Base-by-base conservation (phyloP, 2,113 vertebrate genomes). In the Caranx ignobilis region DNA sequence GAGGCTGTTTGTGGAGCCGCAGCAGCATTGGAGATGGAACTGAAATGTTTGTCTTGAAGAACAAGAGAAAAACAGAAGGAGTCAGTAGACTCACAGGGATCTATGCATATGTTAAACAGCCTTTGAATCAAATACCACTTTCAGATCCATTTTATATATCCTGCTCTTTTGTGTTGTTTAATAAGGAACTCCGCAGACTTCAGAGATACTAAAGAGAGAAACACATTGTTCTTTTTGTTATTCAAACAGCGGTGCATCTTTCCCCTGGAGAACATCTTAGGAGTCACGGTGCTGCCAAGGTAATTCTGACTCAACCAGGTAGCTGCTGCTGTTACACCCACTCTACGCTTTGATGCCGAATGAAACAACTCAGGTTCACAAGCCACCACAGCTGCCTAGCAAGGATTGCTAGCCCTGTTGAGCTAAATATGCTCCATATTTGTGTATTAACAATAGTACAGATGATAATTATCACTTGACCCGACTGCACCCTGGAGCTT, bases 261-360 rank as follows among this genome's bases (percentile, higher is more conserved):
- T 63, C 26, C 66, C 50, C 43, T 6, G 39, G 50, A n/a, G 66
- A 70, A 66, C 61, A 59, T 41, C 63, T 73, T 5, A 63, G 11
- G 13, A 79, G 57, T 79, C 34, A 60, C 31, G 83, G 65, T 54
- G 35, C 55, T 66, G 50, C 62, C 66, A 54, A 54, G 61, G 10
- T 21, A 57, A 72, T 75, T 75, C 52, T 26, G 26, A 56, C 56
- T 71, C 71, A 66, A n/a, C 41, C 45, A 79, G 43, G 39, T 41
- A 75, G 60, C 45, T 66, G 54, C 31, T 65, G 74, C 64, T 41
- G 31, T 54, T 71, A 59, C 45, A 15, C 41, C 11, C 59, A 16
- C 2, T 60, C 16, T 32, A 52, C 41, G 32, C 13, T 60, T 34
- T 48, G 54, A 16, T 66, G 60, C 16, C 21, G 52, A 1, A 21